A percentile compares a stretch with the other conserved stretches of the same genome.
phyloP scores from a whole-genome alignment of 2,797 vertebrate genomes.

The Furcifer pardalis region DNA sequence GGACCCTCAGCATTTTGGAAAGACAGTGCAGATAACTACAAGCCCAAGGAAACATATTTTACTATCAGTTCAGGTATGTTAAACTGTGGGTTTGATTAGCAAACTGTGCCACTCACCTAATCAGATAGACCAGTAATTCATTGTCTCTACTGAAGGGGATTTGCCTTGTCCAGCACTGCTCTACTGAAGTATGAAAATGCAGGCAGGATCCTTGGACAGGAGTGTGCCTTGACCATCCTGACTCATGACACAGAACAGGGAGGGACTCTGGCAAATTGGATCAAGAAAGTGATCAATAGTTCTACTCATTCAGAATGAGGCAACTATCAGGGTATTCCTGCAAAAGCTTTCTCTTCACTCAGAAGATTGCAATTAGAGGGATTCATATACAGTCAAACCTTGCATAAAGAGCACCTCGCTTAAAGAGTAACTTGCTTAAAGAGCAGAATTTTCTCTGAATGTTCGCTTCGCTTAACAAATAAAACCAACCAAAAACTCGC shows the following conservation, averaged over 20 bases:
- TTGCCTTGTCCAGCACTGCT: neutral
- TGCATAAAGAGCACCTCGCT: too few species aligned
- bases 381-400: too few species aligned
- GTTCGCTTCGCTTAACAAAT: too few species aligned
- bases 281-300: neutral
- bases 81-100: neutral
- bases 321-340: neutral
- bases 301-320: neutral
- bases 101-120: neutral
- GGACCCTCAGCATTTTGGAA: neutral
- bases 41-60: neutral
- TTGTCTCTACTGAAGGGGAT: neutral
- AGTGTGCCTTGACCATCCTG: neutral
- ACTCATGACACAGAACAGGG: neutral
- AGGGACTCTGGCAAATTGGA: neutral
- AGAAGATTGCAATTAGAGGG: neutral
- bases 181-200: neutral
- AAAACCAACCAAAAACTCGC: too few species aligned
- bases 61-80: neutral
- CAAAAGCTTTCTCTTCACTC: neutral
- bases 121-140: neutral
- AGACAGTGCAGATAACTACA: neutral
- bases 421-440: too few species aligned
- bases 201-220: neutral
- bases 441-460: too few species aligned